phyloP scores from a whole-genome alignment of 2,888 invertebrate genomes.

The Lissonota sp. region DNA sequence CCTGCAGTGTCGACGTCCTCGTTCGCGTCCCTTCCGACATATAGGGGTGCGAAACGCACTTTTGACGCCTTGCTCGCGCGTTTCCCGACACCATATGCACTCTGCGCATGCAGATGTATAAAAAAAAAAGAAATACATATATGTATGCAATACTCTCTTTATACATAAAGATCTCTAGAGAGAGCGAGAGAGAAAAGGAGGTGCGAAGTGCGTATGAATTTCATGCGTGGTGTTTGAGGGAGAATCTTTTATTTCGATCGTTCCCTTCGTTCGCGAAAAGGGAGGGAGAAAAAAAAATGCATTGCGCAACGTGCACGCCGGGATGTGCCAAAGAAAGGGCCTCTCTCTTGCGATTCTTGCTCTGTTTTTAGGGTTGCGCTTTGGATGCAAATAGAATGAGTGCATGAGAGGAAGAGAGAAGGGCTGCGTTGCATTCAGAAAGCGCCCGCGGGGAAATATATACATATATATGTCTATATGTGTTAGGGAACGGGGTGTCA shows the following conservation, averaged over 20 bases:
- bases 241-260: slow-evolving; percentile 66
- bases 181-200: slow-evolving; percentile 60
- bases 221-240: slow-evolving; percentile 74
- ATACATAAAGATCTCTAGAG: slow-evolving; percentile 8
- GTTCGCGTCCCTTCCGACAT: slow-evolving; percentile 38
- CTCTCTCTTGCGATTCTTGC: slow-evolving; percentile 48
- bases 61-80: slow-evolving; percentile 73
- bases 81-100: slow-evolving; percentile 34
- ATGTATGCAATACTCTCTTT: slow-evolving; percentile 22
- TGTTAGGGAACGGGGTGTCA: slow-evolving; percentile 67
- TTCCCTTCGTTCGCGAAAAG: slow-evolving; percentile 51
- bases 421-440: slow-evolving; percentile 72
- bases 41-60: slow-evolving; percentile 64
- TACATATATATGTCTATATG: neutral
- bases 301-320: slow-evolving; percentile 52
- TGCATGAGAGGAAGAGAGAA: slow-evolving; percentile 50
- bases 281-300: slow-evolving; percentile 58
- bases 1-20: neutral
- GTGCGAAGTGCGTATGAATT: slow-evolving; percentile 79
- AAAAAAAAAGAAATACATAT: neutral
- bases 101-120: neutral
- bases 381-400: slow-evolving; percentile 57
- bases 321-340: slow-evolving; percentile 52
- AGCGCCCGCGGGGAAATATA: slow-evolving; percentile 48
- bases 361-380: slow-evolving; percentile 68